phyloP scores from a whole-genome alignment of 2,888 invertebrate species.

The Ornithoptera alexandrae region DNA sequence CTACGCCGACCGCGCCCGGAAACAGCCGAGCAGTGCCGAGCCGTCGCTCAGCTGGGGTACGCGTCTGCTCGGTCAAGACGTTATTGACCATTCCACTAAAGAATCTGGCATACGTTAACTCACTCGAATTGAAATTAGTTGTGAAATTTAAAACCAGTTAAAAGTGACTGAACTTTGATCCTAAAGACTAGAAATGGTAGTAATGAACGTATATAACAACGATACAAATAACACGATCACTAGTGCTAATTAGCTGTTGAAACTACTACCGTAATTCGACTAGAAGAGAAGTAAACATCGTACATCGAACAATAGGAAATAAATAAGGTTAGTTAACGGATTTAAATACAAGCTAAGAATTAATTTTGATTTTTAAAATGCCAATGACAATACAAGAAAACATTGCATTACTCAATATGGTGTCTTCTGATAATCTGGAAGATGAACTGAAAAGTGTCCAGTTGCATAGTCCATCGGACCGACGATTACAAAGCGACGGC shows the following conservation, averaged over 20 bases:
- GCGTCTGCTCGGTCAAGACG: constrained; percentile 59
- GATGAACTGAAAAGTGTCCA: constrained; percentile 95
- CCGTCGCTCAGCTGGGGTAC: constrained; percentile 52
- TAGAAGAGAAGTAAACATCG: constrained; percentile 1
- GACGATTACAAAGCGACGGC: constrained; percentile 77
- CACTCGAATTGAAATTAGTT: constrained; percentile 32
- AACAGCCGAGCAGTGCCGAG: constrained; percentile 70
- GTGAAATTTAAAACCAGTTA: constrained; percentile 47
- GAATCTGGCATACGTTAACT: constrained; percentile 42
- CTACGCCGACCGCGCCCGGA: constrained; percentile 52
- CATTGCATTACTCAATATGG: constrained; percentile 82
- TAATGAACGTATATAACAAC: constrained; percentile 39
- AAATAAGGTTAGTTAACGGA: constrained; percentile 29
- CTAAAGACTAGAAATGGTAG: constrained; percentile 15
- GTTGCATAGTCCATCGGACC: constrained; percentile 90
- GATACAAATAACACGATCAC: constrained; percentile 51
- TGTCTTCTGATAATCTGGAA: constrained; percentile 89
- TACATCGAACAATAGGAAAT: constrained; percentile 17
- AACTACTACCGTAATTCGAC: background rate
- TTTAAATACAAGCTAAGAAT: constrained; percentile 7
- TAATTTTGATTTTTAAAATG: constrained; percentile 46
- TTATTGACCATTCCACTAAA: constrained; percentile 70
- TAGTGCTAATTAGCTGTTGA: constrained; percentile 44
- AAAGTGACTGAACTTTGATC: constrained; percentile 27
- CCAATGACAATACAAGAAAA: constrained; percentile 69